Conservation (phyloP, 1,140 invertebrate species). For the Neodiprion fabricii region DNA sequence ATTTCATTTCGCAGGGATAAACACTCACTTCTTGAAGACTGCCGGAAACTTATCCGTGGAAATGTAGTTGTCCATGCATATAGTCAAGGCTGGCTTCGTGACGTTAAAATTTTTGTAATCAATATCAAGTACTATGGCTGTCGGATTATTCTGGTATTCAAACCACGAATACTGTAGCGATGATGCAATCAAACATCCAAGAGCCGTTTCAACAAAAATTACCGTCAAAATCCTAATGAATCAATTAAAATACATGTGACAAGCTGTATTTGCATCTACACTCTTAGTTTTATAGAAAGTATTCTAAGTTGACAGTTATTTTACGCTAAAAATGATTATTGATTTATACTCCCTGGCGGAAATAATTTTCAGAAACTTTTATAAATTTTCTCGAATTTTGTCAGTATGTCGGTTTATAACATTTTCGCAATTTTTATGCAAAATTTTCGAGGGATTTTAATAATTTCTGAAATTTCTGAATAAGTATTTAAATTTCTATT, state of each 20-base stretch:
- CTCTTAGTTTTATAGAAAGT: too few species aligned
- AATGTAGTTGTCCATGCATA: constrained; percentile 27
- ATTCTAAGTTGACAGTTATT: not conserved
- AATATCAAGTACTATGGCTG: constrained; percentile 23
- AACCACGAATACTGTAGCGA: constrained; percentile 32
- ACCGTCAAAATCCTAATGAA: constrained; percentile 27
- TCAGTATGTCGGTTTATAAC: too few species aligned
- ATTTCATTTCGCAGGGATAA: too few species aligned
- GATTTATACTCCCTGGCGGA: too few species aligned
- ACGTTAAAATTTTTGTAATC: constrained; percentile 27
- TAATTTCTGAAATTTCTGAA: too few species aligned
- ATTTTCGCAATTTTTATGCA: too few species aligned
- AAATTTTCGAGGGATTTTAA: too few species aligned
- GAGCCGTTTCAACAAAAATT: constrained; percentile 24
- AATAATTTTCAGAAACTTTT: too few species aligned
- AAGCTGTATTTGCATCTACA: too few species aligned
- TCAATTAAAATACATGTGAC: not conserved
- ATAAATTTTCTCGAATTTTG: too few species aligned
- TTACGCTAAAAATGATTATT: constrained; percentile 1
- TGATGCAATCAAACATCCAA: constrained; percentile 24
- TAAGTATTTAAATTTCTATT: too few species aligned
- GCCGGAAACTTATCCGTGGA: constrained; percentile 23
- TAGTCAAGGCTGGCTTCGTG: constrained; percentile 23
- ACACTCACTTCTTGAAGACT: constrained; percentile 33
- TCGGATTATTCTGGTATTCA: constrained; percentile 31